phyloP scores from a whole-genome alignment of 2,888 invertebrate species.

The Patella ulyssiponensis region DNA sequence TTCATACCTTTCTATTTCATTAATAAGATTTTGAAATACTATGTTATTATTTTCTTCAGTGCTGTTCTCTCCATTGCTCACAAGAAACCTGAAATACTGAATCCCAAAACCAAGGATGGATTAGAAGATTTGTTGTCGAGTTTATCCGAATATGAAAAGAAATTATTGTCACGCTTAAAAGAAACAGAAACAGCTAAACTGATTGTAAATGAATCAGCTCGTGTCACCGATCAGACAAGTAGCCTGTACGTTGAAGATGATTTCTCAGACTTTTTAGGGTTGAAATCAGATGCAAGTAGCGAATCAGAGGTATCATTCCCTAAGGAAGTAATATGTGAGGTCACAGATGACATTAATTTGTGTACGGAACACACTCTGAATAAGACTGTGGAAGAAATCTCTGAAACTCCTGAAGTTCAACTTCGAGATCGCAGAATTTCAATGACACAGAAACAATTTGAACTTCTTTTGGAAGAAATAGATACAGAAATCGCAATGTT shows the following conservation, averaged over 20 bases:
- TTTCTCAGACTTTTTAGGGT: not conserved
- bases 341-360: too few relatives aligned
- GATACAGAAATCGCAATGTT: not conserved
- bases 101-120: not conserved
- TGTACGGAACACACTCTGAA: too few relatives aligned
- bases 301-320: not conserved
- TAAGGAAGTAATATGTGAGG: not conserved
- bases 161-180: not conserved
- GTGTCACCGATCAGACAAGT: not conserved
- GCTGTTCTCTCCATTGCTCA: not conserved
- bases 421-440: too few relatives aligned
- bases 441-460: not conserved
- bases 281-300: not conserved
- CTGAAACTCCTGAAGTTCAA: too few relatives aligned
- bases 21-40: too few relatives aligned
- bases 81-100: not conserved
- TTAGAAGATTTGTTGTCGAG: not conserved
- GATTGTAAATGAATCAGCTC: not conserved
- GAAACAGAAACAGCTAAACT: not conserved
- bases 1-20: too few relatives aligned
- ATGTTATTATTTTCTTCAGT: not conserved
- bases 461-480: not conserved
- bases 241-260: not conserved
- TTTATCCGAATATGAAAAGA: not conserved
- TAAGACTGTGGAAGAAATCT: too few relatives aligned